Conservation (phyloP, 1,140 invertebrate species). For the Aphaenogaster ashmeadi region DNA sequence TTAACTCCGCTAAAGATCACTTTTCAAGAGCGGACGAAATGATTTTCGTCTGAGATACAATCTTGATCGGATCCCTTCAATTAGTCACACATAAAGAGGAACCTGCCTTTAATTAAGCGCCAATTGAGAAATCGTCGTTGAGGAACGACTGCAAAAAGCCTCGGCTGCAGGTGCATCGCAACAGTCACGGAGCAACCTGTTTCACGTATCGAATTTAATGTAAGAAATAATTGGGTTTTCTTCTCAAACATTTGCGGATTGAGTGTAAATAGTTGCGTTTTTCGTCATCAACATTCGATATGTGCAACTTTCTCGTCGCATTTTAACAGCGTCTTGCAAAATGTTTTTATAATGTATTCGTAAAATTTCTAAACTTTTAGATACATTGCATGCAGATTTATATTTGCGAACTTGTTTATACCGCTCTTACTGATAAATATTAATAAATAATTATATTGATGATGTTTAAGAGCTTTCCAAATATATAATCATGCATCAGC, state of each 20-base stretch:
- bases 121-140: slow-evolving; percentile 31
- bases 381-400: background rate
- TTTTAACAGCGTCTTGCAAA: background rate
- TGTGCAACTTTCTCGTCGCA: background rate
- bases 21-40: slow-evolving; percentile 18
- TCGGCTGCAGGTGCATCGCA: slow-evolving; percentile 23
- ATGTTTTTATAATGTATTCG: background rate
- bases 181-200: slow-evolving; percentile 16
- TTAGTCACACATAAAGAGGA: slow-evolving; percentile 38
- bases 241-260: background rate
- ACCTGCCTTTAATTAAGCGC: slow-evolving; percentile 38
- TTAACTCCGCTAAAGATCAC: background rate
- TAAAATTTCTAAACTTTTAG: background rate
- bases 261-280: background rate
- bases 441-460: background rate
- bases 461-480: background rate
- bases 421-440: background rate
- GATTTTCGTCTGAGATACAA: slow-evolving; percentile 21
- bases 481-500: background rate
- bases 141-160: background rate
- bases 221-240: slow-evolving; percentile 19
- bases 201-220: slow-evolving; percentile 23
- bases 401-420: background rate
- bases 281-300: background rate
- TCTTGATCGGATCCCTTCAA: slow-evolving; percentile 19